These are phyloP conservation scores for Tenodera sinensis DNA, from an alignment of 2,888 invertebrate genomes.

Conservation along the genomic window DNA sequence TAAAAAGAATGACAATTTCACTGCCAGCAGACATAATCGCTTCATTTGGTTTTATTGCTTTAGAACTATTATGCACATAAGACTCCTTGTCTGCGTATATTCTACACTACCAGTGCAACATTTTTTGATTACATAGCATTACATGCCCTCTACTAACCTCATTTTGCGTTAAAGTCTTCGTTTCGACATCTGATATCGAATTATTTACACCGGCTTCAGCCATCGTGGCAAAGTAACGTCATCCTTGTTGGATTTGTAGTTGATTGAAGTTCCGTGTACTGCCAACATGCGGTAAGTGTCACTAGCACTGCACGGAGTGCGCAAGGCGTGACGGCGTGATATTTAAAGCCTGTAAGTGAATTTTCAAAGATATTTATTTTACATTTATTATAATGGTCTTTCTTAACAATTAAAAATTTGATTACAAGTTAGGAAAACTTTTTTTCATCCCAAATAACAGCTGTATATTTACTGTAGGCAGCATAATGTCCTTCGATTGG, in stretches of 20 bases:
- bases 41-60: background rate
- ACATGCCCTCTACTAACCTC: slow-evolving; percentile 16
- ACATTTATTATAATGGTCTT: no score
- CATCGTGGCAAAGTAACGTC: slow-evolving; percentile 32
- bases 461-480: no score
- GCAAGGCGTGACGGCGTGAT: background rate
- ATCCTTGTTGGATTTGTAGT: background rate
- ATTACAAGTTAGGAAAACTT: no score
- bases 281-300: background rate
- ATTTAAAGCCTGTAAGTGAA: background rate
- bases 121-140: background rate
- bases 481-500: no score
- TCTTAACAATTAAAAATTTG: no score
- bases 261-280: background rate
- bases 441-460: no score
- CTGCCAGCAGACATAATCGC: background rate
- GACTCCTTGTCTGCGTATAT: background rate
- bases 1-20: background rate
- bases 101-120: background rate
- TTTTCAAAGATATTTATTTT: no score
- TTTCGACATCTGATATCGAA: slow-evolving; percentile 17
- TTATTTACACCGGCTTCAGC: slow-evolving; percentile 34
- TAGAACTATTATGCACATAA: background rate
- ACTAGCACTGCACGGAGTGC: background rate
- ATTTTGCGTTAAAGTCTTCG: background rate